Conservation (phyloP, 1,140 invertebrate species). For the Bilobella aurantiaca region DNA sequence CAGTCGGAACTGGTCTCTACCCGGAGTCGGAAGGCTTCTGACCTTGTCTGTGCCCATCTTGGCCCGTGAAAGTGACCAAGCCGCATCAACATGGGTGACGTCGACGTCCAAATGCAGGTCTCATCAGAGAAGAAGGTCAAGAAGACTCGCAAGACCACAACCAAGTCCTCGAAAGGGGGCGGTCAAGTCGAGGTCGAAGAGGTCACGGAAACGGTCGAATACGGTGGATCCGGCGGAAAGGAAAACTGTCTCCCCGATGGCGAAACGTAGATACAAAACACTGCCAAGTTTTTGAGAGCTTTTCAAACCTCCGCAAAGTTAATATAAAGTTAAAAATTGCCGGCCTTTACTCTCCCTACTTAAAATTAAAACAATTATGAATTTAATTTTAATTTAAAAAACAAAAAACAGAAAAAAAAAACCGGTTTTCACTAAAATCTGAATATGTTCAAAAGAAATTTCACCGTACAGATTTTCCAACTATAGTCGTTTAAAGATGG, state of each 20-base stretch:
- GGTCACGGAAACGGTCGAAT: slow-evolving; percentile 45
- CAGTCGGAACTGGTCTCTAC: too few species aligned
- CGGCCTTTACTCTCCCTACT: too few species aligned
- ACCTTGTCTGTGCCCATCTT: too few species aligned
- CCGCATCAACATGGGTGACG: slow-evolving; percentile 58
- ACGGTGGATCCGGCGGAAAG: slow-evolving; percentile 16
- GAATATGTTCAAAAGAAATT: too few species aligned
- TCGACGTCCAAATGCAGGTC: slow-evolving; percentile 70
- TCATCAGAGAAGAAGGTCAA: slow-evolving; percentile 62
- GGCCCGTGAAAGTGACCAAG: too few species aligned
- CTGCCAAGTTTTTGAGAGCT: not conserved
- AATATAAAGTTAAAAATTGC: not conserved
- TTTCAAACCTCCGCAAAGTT: not conserved
- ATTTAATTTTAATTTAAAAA: too few species aligned
- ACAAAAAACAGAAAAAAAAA: too few species aligned
- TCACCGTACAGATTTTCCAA: too few species aligned
- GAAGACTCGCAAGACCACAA: slow-evolving; percentile 72
- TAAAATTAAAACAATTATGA: too few species aligned
- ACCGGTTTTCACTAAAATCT: too few species aligned
- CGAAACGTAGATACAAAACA: slow-evolving; percentile 28
- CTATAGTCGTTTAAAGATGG: too few species aligned
- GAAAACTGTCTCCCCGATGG: slow-evolving; percentile 25
- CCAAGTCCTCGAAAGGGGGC: slow-evolving; percentile 48
- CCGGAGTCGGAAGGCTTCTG: too few species aligned
- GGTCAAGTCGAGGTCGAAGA: slow-evolving; percentile 71